These are phyloP conservation scores for Clarias laeviceps DNA, from an alignment of 2,797 vertebrate species.

Conservation along the genomic window DNA sequence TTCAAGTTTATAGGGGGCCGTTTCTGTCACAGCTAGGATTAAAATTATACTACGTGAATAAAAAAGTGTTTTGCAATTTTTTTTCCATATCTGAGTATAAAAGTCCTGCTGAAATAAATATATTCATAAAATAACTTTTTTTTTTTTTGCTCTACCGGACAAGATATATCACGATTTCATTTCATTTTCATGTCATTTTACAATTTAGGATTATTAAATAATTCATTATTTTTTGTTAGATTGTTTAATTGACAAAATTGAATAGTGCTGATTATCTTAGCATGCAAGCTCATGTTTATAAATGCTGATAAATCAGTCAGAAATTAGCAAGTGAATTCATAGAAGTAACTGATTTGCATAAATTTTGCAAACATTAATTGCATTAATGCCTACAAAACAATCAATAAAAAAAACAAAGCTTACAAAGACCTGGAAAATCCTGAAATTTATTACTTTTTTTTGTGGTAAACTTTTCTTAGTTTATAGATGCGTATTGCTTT, in stretches of 20 bases:
- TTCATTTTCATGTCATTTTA: too few relatives aligned
- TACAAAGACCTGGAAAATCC: neutral
- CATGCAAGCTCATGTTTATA: neutral
- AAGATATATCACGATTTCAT: neutral
- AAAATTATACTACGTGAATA: neutral
- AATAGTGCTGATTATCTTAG: neutral
- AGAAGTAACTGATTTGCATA: neutral
- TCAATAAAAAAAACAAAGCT: neutral
- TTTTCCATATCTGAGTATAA: neutral
- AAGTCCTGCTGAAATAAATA: neutral
- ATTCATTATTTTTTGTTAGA: neutral
- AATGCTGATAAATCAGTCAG: neutral
- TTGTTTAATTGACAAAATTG: neutral
- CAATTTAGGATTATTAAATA: too few relatives aligned
- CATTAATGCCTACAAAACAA: neutral
- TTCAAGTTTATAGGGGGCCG: too few relatives aligned
- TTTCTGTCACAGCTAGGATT: neutral
- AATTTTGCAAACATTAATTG: too few relatives aligned
- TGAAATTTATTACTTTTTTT: neutral
- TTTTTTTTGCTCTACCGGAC: neutral
- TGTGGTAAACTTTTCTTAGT: too few relatives aligned
- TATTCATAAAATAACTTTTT: neutral
- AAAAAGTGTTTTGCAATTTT: neutral
- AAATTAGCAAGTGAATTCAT: neutral
- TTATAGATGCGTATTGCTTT: neutral